Percentiles rank a stretch among this genome's conserved stretches.
Conservation (phyloP, 23 tunicate genomes). For the Corella eumyota region DNA sequence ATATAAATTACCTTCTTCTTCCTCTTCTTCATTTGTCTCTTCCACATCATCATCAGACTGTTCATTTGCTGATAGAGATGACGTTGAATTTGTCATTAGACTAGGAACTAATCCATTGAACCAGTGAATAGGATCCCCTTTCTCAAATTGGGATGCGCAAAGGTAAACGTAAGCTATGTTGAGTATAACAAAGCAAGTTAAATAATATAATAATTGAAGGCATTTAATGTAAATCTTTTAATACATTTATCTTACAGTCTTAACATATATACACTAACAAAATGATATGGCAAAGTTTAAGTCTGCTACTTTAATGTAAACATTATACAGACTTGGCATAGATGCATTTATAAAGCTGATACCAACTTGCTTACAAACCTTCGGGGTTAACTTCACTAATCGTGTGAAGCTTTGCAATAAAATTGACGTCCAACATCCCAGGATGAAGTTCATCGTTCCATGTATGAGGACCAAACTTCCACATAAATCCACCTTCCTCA, state of each 20-base stretch:
- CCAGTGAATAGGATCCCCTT: conserved; percentile 41
- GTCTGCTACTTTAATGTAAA: too few species aligned
- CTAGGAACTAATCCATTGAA: too few species aligned
- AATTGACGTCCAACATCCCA: conserved; percentile 38
- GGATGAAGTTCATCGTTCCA: conserved; percentile 31
- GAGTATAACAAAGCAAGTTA: neutral
- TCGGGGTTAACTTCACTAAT: neutral
- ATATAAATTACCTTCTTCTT: conserved; percentile 6
- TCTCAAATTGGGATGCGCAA: conserved; percentile 24
- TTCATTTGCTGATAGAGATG: too few species aligned
- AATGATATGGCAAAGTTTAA: too few species aligned
- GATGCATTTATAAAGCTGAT: too few species aligned
- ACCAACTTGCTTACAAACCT: conserved; percentile 10
- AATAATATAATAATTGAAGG: too few species aligned
- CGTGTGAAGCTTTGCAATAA: conserved; percentile 25
- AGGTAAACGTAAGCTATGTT: conserved; percentile 33
- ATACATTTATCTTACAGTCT: too few species aligned
- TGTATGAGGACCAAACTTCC: conserved; percentile 57
- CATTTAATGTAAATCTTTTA: too few species aligned
- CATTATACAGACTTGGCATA: too few species aligned
- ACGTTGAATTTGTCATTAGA: too few species aligned
- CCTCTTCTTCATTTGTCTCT: conserved; percentile 3
- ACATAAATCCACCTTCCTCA: conserved; percentile 27
- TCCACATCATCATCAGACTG: conserved; percentile 9
- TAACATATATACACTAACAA: too few species aligned